Evolutionary conservation across 2,113 vertebrate genomes (phyloP).

Genomic region (Protomyctophum bolini): DNA sequence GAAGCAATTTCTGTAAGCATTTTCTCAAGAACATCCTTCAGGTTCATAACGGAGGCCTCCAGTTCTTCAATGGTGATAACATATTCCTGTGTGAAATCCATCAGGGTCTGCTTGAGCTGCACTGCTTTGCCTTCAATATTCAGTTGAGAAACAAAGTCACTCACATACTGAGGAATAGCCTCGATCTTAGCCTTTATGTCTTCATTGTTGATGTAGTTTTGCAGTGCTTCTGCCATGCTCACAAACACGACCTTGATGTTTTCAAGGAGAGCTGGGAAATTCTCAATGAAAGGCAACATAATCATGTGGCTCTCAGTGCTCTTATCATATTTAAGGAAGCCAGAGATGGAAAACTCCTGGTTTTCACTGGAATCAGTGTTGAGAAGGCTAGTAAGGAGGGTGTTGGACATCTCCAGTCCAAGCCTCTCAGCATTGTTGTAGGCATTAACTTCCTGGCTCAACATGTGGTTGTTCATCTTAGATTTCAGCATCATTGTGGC

Average conservation of each 20-base stretch:
- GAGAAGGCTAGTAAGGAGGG: constrained; percentile 77
- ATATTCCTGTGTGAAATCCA: constrained; percentile 75
- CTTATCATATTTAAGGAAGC: constrained; percentile 91
- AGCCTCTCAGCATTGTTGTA: constrained; percentile 86
- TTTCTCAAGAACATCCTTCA: constrained; percentile 63
- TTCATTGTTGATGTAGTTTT: constrained; percentile 75
- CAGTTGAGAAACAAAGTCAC: constrained; percentile 77
- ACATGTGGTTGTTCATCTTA: constrained; percentile 84
- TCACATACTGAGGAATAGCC: constrained; percentile 76
- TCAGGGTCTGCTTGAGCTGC: constrained; percentile 77
- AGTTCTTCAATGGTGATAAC: constrained; percentile 81
- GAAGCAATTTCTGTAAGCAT: constrained; percentile 69
- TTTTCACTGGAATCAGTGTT: constrained; percentile 64
- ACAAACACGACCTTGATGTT: constrained; percentile 74
- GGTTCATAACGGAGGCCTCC: constrained; percentile 72
- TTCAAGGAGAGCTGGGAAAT: constrained; percentile 81
- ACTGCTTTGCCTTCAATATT: constrained; percentile 76
- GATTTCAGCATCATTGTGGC: constrained; percentile 83
- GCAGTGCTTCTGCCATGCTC: constrained; percentile 72
- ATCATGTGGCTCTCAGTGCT: constrained; percentile 84
- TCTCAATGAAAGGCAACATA: constrained; percentile 83
- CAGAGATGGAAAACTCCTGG: constrained; percentile 85
- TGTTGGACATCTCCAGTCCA: constrained; percentile 82
- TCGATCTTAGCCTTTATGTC: constrained; percentile 76
- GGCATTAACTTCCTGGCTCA: constrained; percentile 81